A percentile compares a stretch with the other conserved stretches of the same genome.
Evolutionary conservation across 2,888 invertebrate species (phyloP).

Genomic region (Macrostomum cliftonense): DNA sequence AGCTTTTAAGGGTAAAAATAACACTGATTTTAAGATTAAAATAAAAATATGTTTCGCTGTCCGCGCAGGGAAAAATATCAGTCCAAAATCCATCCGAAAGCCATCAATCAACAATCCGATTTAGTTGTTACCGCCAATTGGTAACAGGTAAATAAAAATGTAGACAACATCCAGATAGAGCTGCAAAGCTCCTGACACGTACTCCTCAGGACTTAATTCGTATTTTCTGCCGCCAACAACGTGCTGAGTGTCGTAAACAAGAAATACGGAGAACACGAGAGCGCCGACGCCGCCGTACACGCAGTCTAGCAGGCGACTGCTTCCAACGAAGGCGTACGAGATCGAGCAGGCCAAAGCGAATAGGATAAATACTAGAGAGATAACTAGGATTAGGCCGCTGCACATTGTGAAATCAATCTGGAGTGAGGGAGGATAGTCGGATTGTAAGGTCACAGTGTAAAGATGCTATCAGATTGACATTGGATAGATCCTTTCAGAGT

Average conservation of each 20-base stretch:
- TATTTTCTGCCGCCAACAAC: constrained; percentile 48
- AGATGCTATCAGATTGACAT: too few species aligned
- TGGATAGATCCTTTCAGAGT: too few species aligned
- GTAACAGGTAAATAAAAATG: constrained; percentile 44
- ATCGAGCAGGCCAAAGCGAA: constrained; percentile 40
- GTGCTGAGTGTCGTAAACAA: constrained; percentile 50
- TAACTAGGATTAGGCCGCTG: constrained; percentile 40
- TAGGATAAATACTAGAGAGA: constrained; percentile 40
- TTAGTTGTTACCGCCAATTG: too few species aligned
- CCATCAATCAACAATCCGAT: too few species aligned
- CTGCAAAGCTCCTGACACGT: constrained; percentile 46
- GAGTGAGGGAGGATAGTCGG: constrained; percentile 5
- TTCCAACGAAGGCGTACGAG: constrained; percentile 14
- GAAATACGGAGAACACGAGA: constrained; percentile 43
- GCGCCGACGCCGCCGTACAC: constrained; percentile 44
- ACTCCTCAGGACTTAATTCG: constrained; percentile 48
- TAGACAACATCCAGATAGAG: constrained; percentile 49
- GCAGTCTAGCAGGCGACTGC: constrained; percentile 24
- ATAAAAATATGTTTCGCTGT: too few species aligned
- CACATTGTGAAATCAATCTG: constrained; percentile 44
- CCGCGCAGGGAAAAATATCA: too few species aligned
- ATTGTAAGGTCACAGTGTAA: too few species aligned
- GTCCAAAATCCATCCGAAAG: too few species aligned
- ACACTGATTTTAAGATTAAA: too few species aligned
- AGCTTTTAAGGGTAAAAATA: too few species aligned